Conservation (phyloP, 2,113 vertebrate genomes). For the Dryoscopus gambensis region DNA sequence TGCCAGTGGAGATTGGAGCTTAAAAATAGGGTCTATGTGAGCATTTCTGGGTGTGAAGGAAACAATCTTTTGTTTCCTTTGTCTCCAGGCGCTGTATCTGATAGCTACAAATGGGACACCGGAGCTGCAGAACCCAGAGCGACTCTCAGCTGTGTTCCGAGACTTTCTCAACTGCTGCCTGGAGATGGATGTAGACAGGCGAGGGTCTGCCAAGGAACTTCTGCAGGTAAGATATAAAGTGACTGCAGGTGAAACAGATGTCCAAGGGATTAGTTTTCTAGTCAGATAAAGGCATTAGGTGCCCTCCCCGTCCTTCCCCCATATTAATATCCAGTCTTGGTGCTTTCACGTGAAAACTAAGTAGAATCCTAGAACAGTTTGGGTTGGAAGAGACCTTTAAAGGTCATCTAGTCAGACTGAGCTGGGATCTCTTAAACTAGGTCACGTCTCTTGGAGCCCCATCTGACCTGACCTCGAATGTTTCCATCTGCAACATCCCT, state of each 20-base stretch:
- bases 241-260: not conserved
- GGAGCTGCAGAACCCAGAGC: constrained; percentile 96
- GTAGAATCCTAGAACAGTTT: not conserved
- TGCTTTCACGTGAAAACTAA: not conserved
- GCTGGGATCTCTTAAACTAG: not conserved
- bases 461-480: rapidly evolving
- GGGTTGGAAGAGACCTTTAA: not conserved
- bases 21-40: rapidly evolving
- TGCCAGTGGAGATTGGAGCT: not conserved
- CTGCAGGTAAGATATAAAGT: constrained; percentile 80
- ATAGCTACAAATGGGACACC: constrained; percentile 98
- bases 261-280: rapidly evolving
- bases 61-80: not conserved
- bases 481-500: not conserved
- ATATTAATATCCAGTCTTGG: not conserved
- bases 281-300: not conserved
- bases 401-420: not conserved
- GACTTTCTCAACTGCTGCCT: constrained; percentile 97
- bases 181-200: constrained; percentile 97
- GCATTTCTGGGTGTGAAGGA: not conserved
- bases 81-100: constrained; percentile 89
- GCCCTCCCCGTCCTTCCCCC: not conserved
- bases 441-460: rapidly evolving
- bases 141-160: constrained; percentile 91
- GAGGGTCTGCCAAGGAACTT: constrained; percentile 95